phyloP scores from a whole-genome alignment of 2,888 invertebrate species.

The Ormyrus nitidulus region DNA sequence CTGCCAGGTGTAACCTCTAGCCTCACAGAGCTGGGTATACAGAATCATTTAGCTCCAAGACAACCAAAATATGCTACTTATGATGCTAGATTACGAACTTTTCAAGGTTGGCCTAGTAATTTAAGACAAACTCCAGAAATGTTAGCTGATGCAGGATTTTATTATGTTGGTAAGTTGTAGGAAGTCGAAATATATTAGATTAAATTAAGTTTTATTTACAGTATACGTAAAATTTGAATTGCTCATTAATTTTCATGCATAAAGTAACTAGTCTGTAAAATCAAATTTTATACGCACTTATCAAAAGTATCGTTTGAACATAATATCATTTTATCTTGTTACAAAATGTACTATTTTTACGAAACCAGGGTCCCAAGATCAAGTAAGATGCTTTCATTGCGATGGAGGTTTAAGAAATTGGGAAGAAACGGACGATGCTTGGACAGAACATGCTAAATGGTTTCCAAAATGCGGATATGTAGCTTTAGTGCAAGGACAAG shows the following conservation, averaged over 20 bases:
- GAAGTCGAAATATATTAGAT: too few relatives aligned
- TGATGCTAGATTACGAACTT: conserved; percentile 84
- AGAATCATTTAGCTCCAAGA: conserved; percentile 79
- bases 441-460: conserved; percentile 96
- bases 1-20: conserved; percentile 67
- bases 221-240: too few relatives aligned
- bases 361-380: conserved; percentile 80
- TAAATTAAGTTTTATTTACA: too few relatives aligned
- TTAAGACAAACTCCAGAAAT: conserved; percentile 85
- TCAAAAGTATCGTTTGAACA: background rate
- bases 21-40: conserved; percentile 80
- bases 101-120: conserved; percentile 85
- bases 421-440: conserved; percentile 93
- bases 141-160: conserved; percentile 92
- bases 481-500: conserved; percentile 86
- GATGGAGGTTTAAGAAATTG: conserved; percentile 94
- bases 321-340: background rate
- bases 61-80: conserved; percentile 83
- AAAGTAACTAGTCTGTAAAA: background rate
- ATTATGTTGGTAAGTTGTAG: conserved; percentile 80
- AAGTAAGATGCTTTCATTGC: conserved; percentile 95
- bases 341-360: background rate
- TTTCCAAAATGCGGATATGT: conserved; percentile 93
- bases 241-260: too few relatives aligned
- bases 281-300: background rate